Percentiles rank a stretch among this genome's conserved stretches.
These are phyloP conservation scores for Sericinus montela DNA, from an alignment of 2,888 invertebrate species.

Conservation along the genomic window DNA sequence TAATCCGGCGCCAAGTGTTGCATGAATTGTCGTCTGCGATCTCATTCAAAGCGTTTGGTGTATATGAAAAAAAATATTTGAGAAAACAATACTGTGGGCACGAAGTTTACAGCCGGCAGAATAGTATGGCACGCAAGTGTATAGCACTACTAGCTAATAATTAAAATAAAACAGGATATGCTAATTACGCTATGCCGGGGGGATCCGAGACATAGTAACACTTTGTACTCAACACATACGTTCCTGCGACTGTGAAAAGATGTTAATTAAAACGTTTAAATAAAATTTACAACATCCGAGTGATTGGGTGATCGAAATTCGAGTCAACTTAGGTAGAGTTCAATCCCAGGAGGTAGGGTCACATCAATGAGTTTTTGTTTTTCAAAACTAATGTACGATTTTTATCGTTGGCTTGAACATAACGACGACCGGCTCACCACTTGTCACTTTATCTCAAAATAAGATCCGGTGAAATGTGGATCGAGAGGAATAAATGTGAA, in stretches of 20 bases:
- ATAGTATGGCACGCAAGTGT: constrained; percentile 1
- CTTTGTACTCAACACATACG: background rate
- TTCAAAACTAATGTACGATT: too few relatives aligned
- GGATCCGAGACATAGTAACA: background rate
- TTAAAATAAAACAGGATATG: constrained; percentile 7
- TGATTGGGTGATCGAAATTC: too few relatives aligned
- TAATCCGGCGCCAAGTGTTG: background rate
- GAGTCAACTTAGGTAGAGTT: too few relatives aligned
- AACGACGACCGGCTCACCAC: too few relatives aligned
- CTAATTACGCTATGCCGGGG: constrained; percentile 4
- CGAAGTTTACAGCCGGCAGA: background rate
- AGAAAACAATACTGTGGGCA: background rate
- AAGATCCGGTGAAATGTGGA: too few relatives aligned
- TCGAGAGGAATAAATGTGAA: too few relatives aligned
- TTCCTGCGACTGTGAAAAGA: background rate
- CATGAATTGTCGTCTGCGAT: background rate
- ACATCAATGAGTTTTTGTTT: too few relatives aligned
- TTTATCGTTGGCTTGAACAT: too few relatives aligned
- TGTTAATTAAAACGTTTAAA: too few relatives aligned
- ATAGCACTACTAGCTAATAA: background rate
- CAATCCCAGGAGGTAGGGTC: too few relatives aligned
- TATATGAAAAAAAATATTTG: background rate
- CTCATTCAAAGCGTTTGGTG: background rate
- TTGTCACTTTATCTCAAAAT: too few relatives aligned
- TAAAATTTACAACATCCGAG: too few relatives aligned